Percentiles rank a stretch among this genome's conserved stretches.
phyloP scores from a whole-genome alignment of 2,797 vertebrate genomes.

The Capromys pilorides region DNA sequence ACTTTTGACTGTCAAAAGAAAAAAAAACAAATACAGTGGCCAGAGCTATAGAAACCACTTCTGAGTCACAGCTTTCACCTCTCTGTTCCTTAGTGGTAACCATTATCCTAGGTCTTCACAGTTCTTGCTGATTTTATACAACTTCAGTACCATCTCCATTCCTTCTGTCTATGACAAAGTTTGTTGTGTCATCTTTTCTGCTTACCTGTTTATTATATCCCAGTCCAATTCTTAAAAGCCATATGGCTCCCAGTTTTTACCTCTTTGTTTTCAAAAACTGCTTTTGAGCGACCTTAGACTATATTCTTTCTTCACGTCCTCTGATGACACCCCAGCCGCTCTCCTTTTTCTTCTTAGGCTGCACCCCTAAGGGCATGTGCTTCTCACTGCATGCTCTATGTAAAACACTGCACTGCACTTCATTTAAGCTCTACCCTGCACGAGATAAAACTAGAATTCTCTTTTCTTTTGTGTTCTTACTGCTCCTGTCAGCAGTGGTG shows the following conservation, averaged over 20 bases:
- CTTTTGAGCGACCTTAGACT: neutral
- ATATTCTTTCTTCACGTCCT: neutral
- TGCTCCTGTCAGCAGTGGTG: neutral
- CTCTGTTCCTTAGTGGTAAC: neutral
- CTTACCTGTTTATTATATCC: neutral
- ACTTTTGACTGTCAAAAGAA: no score
- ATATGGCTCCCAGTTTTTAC: neutral
- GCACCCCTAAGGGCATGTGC: neutral
- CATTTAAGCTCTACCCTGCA: neutral
- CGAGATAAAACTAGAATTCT: conserved; percentile 21
- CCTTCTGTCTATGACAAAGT: neutral
- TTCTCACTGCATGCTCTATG: neutral
- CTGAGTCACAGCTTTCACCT: neutral
- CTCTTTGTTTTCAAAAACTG: neutral
- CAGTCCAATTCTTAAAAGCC: neutral
- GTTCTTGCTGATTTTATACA: neutral
- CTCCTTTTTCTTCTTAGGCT: conserved; percentile 29
- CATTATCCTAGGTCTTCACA: neutral
- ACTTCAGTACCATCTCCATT: neutral
- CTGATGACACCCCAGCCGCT: neutral
- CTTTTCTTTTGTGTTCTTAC: neutral
- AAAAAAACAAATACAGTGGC: neutral
- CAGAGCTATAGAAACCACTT: neutral
- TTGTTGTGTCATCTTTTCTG: conserved; percentile 1
- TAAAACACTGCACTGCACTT: neutral